Conservation (phyloP, 2,797 vertebrate species). For the Darevskia nairensis region DNA sequence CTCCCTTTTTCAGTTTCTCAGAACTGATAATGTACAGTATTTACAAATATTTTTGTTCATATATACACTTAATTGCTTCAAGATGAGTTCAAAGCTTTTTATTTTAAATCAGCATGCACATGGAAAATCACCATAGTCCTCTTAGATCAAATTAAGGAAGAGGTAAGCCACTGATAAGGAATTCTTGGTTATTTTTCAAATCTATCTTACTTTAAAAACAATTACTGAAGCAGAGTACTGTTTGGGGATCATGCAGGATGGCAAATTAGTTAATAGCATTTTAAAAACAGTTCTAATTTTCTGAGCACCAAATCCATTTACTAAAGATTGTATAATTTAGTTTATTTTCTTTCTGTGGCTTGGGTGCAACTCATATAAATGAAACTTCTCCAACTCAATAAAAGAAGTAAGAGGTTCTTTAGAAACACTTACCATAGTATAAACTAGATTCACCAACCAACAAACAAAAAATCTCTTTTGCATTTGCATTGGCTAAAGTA, state of each 20-base stretch:
- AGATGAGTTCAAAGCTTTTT: background rate
- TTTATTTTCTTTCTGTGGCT: conserved; percentile 4
- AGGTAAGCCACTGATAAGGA: background rate
- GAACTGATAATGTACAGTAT: background rate
- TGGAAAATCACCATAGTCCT: background rate
- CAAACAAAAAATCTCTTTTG: background rate
- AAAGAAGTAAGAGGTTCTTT: conserved; percentile 5
- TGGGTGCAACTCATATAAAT: background rate
- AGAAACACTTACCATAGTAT: conserved; percentile 1
- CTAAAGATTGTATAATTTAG: background rate
- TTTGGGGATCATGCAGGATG: background rate
- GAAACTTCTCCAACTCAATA: background rate
- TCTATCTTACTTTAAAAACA: background rate
- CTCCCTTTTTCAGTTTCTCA: background rate
- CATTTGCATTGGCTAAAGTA: background rate
- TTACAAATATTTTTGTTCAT: background rate
- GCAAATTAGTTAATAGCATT: background rate
- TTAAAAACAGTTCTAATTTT: background rate
- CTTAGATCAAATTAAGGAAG: background rate
- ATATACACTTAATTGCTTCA: background rate
- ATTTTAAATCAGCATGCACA: background rate
- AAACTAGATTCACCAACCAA: conserved; percentile 19
- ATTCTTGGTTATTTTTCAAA: background rate
- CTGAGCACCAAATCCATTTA: conserved; percentile 7
- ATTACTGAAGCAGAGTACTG: background rate